Evolutionary conservation across 2,113 vertebrate species (phyloP), one percentile per base, ranked within the genome.

Genomic region (Apodemus sylvaticus): DNA sequence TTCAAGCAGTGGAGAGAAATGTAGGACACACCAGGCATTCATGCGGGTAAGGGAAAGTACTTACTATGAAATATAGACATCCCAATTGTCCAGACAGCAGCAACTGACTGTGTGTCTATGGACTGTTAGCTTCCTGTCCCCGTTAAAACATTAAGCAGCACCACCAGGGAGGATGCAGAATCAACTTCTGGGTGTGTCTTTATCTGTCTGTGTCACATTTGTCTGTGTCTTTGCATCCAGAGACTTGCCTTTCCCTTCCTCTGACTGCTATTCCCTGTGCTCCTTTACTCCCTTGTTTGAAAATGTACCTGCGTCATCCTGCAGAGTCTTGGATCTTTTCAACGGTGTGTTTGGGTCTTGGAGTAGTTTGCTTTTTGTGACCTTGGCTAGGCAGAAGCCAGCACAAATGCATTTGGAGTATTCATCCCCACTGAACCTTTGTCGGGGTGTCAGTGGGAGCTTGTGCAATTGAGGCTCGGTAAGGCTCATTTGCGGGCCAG

Each of bases 21-120:
- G 99, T 95, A 97, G 93, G 86, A 98, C 97, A 20, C 99, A 99
- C 89, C 97, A 97, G 95, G 99, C 99, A 22, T 99, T 99, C 95
- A 99, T 99, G 98, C 99, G 98, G 99, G 99, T 99, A 99, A 99
- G 86, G 85, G 94, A 82, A 85, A 93, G 78, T 79, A 1, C 6
- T 79, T 79, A 68, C 92, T 70, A 83, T 3, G 95, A 58, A 26
- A 60, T 5, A 10, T 64, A 36, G 93, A 39, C 89, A 64, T 62
- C n/a, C 87, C 22, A 92, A 3, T 66, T 36, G 39, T 95, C 36
- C 42, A n/a, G 22, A 48, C 0, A 19, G 22, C 94, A 92, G 93
- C 88, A 83, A 45, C 13, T 31, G 96, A 29, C 51, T 93, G 13
- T 45, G 93, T 92, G 92, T 58, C 87, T 94, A 17, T 86, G 76